Conservation (phyloP, 2,888 invertebrate genomes). For the Coleophora deauratella region DNA sequence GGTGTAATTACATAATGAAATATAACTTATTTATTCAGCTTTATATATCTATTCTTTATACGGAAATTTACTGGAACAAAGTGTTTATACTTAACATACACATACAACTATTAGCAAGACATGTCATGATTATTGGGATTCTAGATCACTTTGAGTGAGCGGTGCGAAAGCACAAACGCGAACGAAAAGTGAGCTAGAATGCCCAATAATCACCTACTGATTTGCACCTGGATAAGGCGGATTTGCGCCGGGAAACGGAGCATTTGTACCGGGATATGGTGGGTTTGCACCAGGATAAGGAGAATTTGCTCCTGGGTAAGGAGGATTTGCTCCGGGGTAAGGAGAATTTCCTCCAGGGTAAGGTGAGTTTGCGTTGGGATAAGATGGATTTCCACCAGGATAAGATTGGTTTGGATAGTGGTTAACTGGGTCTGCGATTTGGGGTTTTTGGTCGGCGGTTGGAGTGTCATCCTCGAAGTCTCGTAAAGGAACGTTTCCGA, state of each 20-base stretch:
- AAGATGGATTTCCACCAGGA: constrained; percentile 13
- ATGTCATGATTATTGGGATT: no score
- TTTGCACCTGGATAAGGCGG: constrained; percentile 17
- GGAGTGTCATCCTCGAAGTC: constrained; percentile 30
- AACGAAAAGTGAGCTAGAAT: no score
- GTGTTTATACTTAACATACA: no score
- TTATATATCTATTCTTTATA: no score
- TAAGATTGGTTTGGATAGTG: constrained; percentile 14
- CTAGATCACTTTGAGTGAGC: no score
- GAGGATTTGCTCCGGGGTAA: constrained; percentile 13
- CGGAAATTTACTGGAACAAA: no score
- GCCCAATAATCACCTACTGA: constrained; percentile 15
- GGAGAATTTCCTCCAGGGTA: constrained; percentile 8
- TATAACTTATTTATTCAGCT: no score
- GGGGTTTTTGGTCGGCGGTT: constrained; percentile 25
- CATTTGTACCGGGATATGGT: constrained; percentile 21
- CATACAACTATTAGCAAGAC: no score
- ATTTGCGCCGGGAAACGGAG: constrained; percentile 20
- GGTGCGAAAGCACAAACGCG: no score
- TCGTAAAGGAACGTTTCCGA: constrained; percentile 46
- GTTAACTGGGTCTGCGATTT: constrained; percentile 21
- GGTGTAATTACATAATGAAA: no score
- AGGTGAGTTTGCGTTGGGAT: background rate
- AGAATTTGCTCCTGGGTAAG: constrained; percentile 18
- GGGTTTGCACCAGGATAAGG: constrained; percentile 16